Base-by-base conservation (phyloP, 1,140 invertebrate genomes). In the Panagrolaimus sp. region DNA sequence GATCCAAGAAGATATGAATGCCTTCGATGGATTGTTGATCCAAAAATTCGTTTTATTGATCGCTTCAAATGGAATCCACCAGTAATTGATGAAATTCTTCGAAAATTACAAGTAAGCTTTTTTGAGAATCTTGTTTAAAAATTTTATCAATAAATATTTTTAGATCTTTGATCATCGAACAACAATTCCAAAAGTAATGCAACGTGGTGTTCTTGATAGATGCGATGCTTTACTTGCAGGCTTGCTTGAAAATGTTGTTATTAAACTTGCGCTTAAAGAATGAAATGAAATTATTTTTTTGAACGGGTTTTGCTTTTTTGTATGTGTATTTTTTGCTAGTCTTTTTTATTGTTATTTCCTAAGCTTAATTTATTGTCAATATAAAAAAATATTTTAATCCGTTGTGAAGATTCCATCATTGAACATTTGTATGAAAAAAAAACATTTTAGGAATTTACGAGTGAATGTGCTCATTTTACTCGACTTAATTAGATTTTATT, bases 151-250 rank as follows among this genome's bases (percentile, higher is more conserved):
- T n/a, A n/a, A n/a, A n/a, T 84, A 93, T 8, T 92, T 92, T n/a
- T 93, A 92, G 92, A 92, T 98, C 83, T 89, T 90, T 67, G 95
- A 98, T 85, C 95, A 96, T 2, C 87, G 94, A 48, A 93, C 91
- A 47, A 98, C 96, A 43, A 98, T 98, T 82, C 96, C 96, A 20
- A 98, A 98, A 86, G 98, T 95, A 92, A 88, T 97, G 85, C 96
- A 98, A 85, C 87, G 96, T 67, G 94, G 94, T 27, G 91, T 94
- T 74, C 92, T 97, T 89, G 96, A 98, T 86, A 92, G 93, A 0
- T 83, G 94, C 27, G 93, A 96, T 84, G 91, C 91, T 84, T 87
- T 93, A 3, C 71, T 88, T 14, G 86, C 87, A 5, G 73, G 86
- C 16, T 44, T 71, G 16, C 46, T 72, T 13, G 64, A 71, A 23